Evolutionary conservation across 2,113 vertebrate genomes (phyloP).

Genomic region (Neogobius melanostomus): DNA sequence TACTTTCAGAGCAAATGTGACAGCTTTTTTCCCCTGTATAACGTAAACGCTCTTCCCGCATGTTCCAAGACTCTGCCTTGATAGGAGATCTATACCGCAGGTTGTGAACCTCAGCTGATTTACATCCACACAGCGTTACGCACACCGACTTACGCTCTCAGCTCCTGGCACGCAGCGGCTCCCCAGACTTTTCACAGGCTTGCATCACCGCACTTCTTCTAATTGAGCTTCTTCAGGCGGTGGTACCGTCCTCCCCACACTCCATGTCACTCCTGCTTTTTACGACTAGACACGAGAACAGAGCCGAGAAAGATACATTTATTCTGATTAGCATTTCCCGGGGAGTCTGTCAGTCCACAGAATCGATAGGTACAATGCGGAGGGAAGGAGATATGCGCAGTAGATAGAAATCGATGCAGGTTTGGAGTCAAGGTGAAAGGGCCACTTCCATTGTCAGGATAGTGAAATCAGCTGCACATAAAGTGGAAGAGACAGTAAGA

Average conservation of each 20-base stretch:
- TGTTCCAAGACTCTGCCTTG: background rate
- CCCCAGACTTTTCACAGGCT: constrained; percentile 57
- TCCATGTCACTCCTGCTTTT: constrained; percentile 2
- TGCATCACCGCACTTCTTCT: constrained; percentile 62
- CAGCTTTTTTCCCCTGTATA: background rate
- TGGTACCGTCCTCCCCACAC: constrained; percentile 20
- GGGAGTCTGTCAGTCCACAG: constrained; percentile 23
- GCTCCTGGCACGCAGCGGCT: background rate
- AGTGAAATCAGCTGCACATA: constrained; percentile 39
- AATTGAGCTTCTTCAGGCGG: constrained; percentile 48
- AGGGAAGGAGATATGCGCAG: constrained; percentile 27
- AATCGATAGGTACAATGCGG: constrained; percentile 58
- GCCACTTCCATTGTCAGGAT: constrained; percentile 16
- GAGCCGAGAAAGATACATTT: constrained; percentile 32
- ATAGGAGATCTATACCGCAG: constrained; percentile 2
- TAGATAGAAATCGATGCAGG: constrained; percentile 51
- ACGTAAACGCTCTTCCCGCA: background rate
- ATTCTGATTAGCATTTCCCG: constrained; percentile 54
- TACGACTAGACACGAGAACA: constrained; percentile 24
- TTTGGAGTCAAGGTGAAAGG: constrained; percentile 51
- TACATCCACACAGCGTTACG: background rate
- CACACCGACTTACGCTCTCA: background rate
- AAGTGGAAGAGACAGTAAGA: constrained; percentile 23
- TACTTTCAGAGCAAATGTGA: background rate
- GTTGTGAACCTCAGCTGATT: background rate